Base-by-base conservation (phyloP, 2,888 invertebrate species). In the Cheilosia urbana region DNA sequence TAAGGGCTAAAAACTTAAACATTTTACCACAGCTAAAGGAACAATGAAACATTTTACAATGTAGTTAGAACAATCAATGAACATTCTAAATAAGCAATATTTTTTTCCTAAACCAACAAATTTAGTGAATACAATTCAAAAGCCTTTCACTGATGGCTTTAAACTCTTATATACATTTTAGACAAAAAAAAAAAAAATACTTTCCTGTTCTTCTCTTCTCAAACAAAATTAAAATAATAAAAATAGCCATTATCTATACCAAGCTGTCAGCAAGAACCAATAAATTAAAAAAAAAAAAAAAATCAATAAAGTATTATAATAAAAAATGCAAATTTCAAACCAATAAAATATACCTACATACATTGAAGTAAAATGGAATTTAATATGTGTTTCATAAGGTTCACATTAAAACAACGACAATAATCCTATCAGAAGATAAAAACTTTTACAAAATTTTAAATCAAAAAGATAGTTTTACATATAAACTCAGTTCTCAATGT, bases 71-170 rank as follows among this genome's bases (percentile, higher is more conserved):
- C 85, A 85, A 85, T 85, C 81, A 85, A 76, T 60, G 11, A 62
- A 85, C 37, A 85, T 81, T 85, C 81, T 81, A 85, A 84, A 68
- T 58, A 81, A 85, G 85, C 85, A 85, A 85, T 85, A 85, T 81
- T 85, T 85, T 85, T 47, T 68, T 68, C 57, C 68, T 80, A 58
- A 72, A 60, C n/a, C 27, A 27, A 78, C 63, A 45, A 68, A 62
- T 27, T 68, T 58, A 62, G 42, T 53, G 60, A 83, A 69, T 58
- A 62, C 57, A n/a, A 65, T 34, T 76, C 63, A 62, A 60, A 66
- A 78, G 63, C 72, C 66, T 76, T 85, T 85, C 11, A 77, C 13
- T 58, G 63, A 81, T 62, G 75, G 84, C 79, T 81, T 85, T 85
- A 85, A 80, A 81, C 62, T 76, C 60, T 72, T 75, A 62, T 71